Conservation (phyloP, 2,113 vertebrate species). For the Alethe castanea region DNA sequence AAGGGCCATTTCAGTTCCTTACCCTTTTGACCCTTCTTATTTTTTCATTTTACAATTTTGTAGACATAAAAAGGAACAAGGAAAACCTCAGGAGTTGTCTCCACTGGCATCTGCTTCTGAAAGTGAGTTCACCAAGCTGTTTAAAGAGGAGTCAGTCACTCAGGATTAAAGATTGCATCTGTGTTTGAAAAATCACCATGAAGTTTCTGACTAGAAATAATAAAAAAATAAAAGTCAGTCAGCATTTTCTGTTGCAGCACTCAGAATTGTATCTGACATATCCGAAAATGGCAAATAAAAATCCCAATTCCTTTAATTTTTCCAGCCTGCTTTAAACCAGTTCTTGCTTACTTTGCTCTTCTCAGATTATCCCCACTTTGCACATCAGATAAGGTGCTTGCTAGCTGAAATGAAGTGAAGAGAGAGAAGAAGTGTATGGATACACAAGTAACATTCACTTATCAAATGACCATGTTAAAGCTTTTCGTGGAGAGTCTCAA, state of each 20-base stretch:
- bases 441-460: neutral
- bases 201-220: neutral
- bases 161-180: neutral
- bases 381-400: neutral
- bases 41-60: neutral
- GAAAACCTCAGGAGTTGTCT: neutral
- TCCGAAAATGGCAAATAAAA: neutral
- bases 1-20: neutral
- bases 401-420: neutral
- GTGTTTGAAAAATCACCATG: neutral
- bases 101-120: neutral
- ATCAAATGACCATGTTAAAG: neutral
- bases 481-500: neutral
- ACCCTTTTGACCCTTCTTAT: neutral
- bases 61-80: neutral
- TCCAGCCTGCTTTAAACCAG: neutral
- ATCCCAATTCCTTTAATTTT: neutral
- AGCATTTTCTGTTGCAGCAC: neutral
- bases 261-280: neutral
- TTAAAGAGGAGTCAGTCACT: neutral
- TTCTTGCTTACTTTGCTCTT: neutral
- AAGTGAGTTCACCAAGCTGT: accelerated
- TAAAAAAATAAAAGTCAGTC: neutral
- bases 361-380: neutral
- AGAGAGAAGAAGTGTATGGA: neutral